Evolutionary conservation across 64 coral and sea anemone species (phyloP), one percentile per base, ranked within the genome.

Genomic region (Anthopleura sola): DNA sequence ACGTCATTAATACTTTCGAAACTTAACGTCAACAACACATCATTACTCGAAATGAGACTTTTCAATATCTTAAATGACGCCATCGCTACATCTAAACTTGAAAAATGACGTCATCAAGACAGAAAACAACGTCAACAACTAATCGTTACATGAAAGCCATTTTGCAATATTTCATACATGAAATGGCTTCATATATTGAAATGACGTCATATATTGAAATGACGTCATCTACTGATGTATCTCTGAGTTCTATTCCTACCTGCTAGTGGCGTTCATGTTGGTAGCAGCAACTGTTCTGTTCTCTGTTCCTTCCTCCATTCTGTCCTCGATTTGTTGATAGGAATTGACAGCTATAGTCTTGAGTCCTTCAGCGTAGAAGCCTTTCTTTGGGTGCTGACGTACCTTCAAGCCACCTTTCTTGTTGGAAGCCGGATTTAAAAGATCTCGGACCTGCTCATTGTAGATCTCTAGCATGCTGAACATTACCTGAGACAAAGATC

Each of bases 401-500:
- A 97, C 89, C 90, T 93, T 97, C 9, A 97, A 78, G 28, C 95
- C 95, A 75, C 95, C 95, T 80, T 97, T 97, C 55, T 93, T 93
- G 69, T 93, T 93, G 57, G 91, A 88, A 29, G 68, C 91, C 32
- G 95, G 95, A n/a, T 97, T 97, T 20, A 97, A 31, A 29, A 97
- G 71, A 82, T 97, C 95, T 40, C 91, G 89, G 2, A 93, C 88
- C 85, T 97, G 71, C 13, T 57, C 47, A 11, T 98, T 98, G 88
- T 98, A 98, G 81, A 98, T 98, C 55, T 98, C 95, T 20, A 98
- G 88, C 95, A 98, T 98, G 49, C 95, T 98, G 51, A 93, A 98
- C 55, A 87, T 37, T 16, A 98, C 95, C 95, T 98, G 57, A n/a
- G 83, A 83, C 24, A 53, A 13, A 53, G 11, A 17, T 53, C 11